Percentiles rank a stretch among this genome's conserved stretches.
phyloP scores from a whole-genome alignment of 1,140 invertebrate species.

The Aricia agestis region DNA sequence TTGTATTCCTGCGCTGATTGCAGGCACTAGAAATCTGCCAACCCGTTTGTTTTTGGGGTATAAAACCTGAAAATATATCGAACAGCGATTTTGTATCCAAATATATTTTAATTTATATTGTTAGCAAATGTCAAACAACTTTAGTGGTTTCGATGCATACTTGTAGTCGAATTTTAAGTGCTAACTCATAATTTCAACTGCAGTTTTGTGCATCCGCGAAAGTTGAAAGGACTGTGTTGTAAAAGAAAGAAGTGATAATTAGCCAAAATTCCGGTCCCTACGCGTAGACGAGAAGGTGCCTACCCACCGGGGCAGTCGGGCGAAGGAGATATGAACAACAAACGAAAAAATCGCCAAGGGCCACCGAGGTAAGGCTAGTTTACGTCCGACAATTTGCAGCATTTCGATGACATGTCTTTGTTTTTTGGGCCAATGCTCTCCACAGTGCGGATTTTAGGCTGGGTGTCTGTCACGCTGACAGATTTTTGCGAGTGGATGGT shows the following conservation, averaged over 20 bases:
- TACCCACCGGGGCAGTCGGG: slow-evolving; percentile 76
- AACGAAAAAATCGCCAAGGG: slow-evolving; percentile 78
- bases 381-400: slow-evolving; percentile 54
- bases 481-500: slow-evolving; percentile 39
- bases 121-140: slow-evolving; percentile 71
- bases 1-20: slow-evolving; percentile 77
- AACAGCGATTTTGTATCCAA: slow-evolving; percentile 76
- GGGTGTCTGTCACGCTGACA: slow-evolving; percentile 56
- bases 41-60: slow-evolving; percentile 75
- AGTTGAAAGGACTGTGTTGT: slow-evolving; percentile 77
- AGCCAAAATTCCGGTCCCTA: slow-evolving; percentile 81
- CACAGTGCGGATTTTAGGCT: slow-evolving; percentile 45
- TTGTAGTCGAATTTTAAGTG: slow-evolving; percentile 68
- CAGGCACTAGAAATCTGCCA: slow-evolving; percentile 76
- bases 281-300: slow-evolving; percentile 78
- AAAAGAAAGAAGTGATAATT: slow-evolving; percentile 75
- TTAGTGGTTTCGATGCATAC: slow-evolving; percentile 69
- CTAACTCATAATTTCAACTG: slow-evolving; percentile 72
- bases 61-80: slow-evolving; percentile 72
- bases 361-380: slow-evolving; percentile 74
- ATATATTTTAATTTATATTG: slow-evolving; percentile 76
- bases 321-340: slow-evolving; percentile 77
- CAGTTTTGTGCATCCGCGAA: slow-evolving; percentile 76
- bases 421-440: slow-evolving; percentile 46
- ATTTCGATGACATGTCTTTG: slow-evolving; percentile 68